Evolutionary conservation across 2,888 invertebrate genomes (phyloP).

Genomic region (Crepidodera aurea): DNA sequence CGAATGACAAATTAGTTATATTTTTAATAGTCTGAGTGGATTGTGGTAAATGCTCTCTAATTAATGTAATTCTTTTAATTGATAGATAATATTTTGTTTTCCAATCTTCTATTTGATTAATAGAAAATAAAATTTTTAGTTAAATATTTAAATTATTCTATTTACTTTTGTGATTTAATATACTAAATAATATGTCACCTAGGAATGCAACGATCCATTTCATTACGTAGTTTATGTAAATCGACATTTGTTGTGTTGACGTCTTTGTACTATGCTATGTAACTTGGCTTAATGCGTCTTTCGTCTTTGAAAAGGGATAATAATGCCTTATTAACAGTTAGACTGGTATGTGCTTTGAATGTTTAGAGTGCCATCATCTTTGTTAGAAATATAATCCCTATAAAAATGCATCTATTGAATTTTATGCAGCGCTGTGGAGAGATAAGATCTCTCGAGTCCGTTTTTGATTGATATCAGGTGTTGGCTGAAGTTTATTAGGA

Average conservation of each 20-base stretch:
- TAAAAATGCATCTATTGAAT: slow-evolving; percentile 42
- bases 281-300: slow-evolving; percentile 35
- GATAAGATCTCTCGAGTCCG: slow-evolving; percentile 37
- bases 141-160: too few species aligned
- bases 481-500: slow-evolving; percentile 41
- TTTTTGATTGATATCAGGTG: slow-evolving; percentile 44
- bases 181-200: not conserved
- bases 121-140: too few species aligned
- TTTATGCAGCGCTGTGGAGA: slow-evolving; percentile 26
- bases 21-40: not conserved
- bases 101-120: too few species aligned
- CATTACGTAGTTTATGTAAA: slow-evolving; percentile 33
- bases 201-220: slow-evolving; percentile 28
- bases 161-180: too few species aligned
- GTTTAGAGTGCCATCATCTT: slow-evolving; percentile 47
- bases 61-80: too few species aligned
- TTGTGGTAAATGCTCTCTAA: too few species aligned
- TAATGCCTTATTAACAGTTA: slow-evolving; percentile 47
- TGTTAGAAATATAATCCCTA: slow-evolving; percentile 46
- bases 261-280: slow-evolving; percentile 23
- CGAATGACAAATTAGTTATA: slow-evolving; percentile 1
- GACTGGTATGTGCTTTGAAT: slow-evolving; percentile 44
- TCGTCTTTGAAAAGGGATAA: slow-evolving; percentile 45
- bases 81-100: too few species aligned
- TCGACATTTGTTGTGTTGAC: slow-evolving; percentile 27